Percentiles rank a stretch among this genome's conserved stretches.
Conservation (phyloP, 2,797 vertebrate genomes). For the Diceros bicornis region DNA sequence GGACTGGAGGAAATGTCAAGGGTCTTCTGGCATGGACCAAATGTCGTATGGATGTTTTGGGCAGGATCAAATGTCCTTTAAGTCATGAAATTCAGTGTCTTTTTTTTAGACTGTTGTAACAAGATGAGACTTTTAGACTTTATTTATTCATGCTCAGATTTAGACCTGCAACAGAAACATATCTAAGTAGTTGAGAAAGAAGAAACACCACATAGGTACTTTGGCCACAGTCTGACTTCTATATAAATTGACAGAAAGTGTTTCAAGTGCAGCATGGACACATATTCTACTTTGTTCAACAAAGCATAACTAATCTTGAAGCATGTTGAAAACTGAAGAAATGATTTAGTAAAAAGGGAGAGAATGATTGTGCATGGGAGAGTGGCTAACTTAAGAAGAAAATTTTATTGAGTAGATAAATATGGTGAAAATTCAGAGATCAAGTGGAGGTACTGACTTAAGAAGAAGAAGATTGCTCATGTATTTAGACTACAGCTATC, state of each 20-base stretch:
- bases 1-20: too few relatives aligned
- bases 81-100: background rate
- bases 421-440: background rate
- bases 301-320: background rate
- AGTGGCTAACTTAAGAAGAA: background rate
- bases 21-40: too few relatives aligned
- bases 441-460: background rate
- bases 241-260: background rate
- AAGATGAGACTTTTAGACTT: background rate
- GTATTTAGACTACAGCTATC: rapidly evolving
- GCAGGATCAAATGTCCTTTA: too few relatives aligned
- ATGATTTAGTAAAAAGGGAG: background rate
- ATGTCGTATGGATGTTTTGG: too few relatives aligned
- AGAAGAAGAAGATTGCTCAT: background rate
- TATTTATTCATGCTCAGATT: background rate
- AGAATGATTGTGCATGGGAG: background rate
- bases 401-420: background rate
- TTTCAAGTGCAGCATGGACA: background rate
- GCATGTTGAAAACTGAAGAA: background rate
- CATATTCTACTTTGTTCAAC: background rate
- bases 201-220: background rate
- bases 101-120: background rate
- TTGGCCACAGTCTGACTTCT: background rate
- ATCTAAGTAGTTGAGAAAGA: background rate
- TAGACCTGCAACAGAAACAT: background rate